Percentiles rank a stretch among this genome's conserved stretches.
Evolutionary conservation across 2,888 invertebrate species (phyloP).

Genomic region (Dasysyrphus tricinctus): DNA sequence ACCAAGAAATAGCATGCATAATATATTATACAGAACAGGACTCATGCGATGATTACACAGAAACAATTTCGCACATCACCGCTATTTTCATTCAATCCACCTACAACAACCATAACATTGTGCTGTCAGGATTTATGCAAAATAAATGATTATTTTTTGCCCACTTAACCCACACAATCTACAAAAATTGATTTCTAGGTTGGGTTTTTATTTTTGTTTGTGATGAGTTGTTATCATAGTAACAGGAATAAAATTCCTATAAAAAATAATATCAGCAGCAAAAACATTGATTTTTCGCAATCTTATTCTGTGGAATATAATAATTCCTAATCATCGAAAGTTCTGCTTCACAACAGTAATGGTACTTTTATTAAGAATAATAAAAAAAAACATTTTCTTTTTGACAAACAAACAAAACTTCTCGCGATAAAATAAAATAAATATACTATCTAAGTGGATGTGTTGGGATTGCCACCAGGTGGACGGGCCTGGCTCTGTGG

Average conservation of each 20-base stretch:
- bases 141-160: neutral
- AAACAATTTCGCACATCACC: slow-evolving; percentile 20
- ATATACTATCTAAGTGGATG: too few species aligned
- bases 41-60: neutral
- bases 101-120: neutral
- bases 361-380: too few species aligned
- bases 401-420: too few species aligned
- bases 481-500: too few species aligned
- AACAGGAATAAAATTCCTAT: neutral
- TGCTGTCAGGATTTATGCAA: neutral
- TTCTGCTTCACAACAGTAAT: too few species aligned
- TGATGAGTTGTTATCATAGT: neutral
- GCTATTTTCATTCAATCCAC: slow-evolving; percentile 15
- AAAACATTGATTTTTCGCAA: neutral
- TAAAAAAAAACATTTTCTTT: too few species aligned
- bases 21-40: slow-evolving; percentile 11
- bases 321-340: too few species aligned
- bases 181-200: neutral
- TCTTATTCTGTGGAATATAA: neutral
- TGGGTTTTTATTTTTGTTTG: neutral
- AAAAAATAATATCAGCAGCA: neutral
- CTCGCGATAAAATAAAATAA: too few species aligned
- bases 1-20: neutral
- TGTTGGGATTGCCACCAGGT: too few species aligned
- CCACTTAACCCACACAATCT: slow-evolving; percentile 7